phyloP scores from a whole-genome alignment of 2,888 invertebrate genomes.

The Melitaea athalia region DNA sequence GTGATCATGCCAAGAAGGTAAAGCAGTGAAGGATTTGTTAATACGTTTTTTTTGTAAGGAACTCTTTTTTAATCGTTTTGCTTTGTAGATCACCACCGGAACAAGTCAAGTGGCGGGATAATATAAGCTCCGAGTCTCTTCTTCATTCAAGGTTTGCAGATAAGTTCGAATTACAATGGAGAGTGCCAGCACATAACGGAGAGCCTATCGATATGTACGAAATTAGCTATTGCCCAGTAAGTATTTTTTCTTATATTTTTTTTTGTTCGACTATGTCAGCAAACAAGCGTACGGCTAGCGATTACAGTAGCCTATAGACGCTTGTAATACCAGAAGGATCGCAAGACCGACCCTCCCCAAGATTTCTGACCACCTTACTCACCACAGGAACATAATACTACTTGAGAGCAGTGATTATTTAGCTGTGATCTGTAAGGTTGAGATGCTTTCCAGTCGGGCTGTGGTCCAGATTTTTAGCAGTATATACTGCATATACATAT shows the following conservation, averaged over 20 bases:
- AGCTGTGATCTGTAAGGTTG: no score
- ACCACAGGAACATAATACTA: no score
- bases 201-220: constrained; percentile 92
- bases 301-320: no score
- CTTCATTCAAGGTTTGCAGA: constrained; percentile 85
- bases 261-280: no score
- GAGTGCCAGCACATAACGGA: constrained; percentile 93
- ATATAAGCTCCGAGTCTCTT: constrained; percentile 69
- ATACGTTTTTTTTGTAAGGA: neutral
- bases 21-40: constrained; percentile 11
- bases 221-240: constrained; percentile 91
- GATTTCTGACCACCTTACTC: no score
- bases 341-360: no score
- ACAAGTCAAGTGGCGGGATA: constrained; percentile 78
- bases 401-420: no score
- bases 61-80: neutral
- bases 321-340: no score
- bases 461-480: no score
- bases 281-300: no score
- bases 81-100: constrained; percentile 86
- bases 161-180: constrained; percentile 92
- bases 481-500: no score
- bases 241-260: constrained; percentile 42
- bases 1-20: constrained; percentile 88
- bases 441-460: no score